These are phyloP conservation scores for Sardina pilchardus DNA, from an alignment of 2,113 vertebrate species.

Conservation along the genomic window DNA sequence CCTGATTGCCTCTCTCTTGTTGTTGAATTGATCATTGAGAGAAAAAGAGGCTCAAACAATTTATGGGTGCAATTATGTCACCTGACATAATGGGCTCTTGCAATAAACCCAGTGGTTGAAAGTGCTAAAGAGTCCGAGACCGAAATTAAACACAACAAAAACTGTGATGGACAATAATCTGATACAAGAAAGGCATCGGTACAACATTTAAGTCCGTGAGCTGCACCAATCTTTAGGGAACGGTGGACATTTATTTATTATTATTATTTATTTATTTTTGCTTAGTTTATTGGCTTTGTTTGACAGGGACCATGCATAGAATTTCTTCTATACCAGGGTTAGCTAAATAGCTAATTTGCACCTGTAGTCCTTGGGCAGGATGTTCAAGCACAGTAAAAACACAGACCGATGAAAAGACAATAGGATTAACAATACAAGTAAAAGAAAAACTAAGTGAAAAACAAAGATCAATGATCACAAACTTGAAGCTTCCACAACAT, in stretches of 20 bases:
- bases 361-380: too few species aligned
- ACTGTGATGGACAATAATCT: not conserved
- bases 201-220: not conserved
- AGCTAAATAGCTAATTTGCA: too few species aligned
- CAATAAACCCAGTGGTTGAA: not conserved
- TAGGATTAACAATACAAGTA: too few species aligned
- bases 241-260: not conserved
- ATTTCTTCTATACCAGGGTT: too few species aligned
- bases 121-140: not conserved
- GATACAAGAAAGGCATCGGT: not conserved
- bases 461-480: too few species aligned
- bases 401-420: too few species aligned
- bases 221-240: not conserved
- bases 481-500: too few species aligned
- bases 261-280: too few species aligned
- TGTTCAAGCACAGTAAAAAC: too few species aligned
- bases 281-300: too few species aligned
- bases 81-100: not conserved
- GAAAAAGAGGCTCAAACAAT: not conserved
- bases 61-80: slow-evolving; percentile 3
- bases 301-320: too few species aligned
- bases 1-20: not conserved
- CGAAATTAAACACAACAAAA: not conserved
- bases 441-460: too few species aligned
- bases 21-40: not conserved